Percentiles rank a stretch among this genome's conserved stretches.
Evolutionary conservation across 2,113 vertebrate genomes (phyloP).

Genomic region (Pollachius pollachius): DNA sequence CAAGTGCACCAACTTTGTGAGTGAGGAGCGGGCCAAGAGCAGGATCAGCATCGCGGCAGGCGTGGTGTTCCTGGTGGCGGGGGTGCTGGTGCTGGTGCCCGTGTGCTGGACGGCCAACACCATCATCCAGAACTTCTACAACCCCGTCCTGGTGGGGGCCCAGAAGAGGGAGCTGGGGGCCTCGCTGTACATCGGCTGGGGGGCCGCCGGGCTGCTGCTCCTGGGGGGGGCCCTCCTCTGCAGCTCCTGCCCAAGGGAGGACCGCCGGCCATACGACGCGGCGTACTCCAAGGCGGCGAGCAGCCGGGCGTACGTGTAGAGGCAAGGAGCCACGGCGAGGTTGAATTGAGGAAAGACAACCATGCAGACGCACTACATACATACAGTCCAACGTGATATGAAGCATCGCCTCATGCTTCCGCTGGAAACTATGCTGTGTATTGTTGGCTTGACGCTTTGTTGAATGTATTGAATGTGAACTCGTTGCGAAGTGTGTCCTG

Average conservation of each 20-base stretch:
- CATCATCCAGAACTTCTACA: constrained; percentile 84
- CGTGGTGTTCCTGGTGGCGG: constrained; percentile 60
- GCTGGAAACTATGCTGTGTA: too few species aligned
- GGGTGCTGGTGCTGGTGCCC: constrained; percentile 75
- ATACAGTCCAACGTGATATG: too few species aligned
- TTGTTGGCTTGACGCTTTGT: too few species aligned
- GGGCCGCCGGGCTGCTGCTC: constrained; percentile 70
- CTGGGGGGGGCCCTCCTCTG: constrained; percentile 79
- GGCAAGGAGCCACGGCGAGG: not conserved
- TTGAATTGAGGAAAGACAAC: too few species aligned
- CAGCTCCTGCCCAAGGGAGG: constrained; percentile 64
- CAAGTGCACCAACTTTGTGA: constrained; percentile 71
- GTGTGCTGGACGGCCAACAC: constrained; percentile 81
- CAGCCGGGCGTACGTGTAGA: constrained; percentile 50
- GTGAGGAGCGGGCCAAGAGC: constrained; percentile 39
- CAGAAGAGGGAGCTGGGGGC: constrained; percentile 83
- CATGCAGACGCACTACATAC: too few species aligned
- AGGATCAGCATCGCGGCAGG: constrained; percentile 64
- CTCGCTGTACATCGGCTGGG: constrained; percentile 83
- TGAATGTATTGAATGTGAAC: too few species aligned
- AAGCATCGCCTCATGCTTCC: too few species aligned
- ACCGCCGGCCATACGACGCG: constrained; percentile 38
- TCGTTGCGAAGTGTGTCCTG: too few species aligned
- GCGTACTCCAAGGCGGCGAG: constrained; percentile 56
- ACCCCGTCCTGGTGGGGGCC: constrained; percentile 70